Evolutionary conservation across 2,797 vertebrate species (phyloP).

Genomic region (Coluber constrictor): DNA sequence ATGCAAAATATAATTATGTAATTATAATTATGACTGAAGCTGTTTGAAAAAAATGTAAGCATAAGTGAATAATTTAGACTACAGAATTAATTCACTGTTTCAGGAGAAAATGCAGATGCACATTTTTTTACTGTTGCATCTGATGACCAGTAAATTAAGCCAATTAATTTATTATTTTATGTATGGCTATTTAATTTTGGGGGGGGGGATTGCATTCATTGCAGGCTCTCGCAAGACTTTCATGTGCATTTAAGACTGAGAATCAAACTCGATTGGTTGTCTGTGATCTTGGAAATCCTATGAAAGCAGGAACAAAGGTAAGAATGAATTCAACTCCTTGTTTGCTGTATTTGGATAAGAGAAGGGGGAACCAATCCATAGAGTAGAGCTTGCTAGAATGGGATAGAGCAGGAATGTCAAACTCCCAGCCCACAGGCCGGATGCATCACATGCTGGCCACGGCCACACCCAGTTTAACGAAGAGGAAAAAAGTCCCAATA

Average conservation of each 20-base stretch:
- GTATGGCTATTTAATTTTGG: neutral
- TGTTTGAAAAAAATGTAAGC: neutral
- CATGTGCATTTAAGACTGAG: slow-evolving; percentile 92
- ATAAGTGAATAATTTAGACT: neutral
- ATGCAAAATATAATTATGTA: neutral
- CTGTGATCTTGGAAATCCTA: slow-evolving; percentile 96
- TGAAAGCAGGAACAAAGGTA: slow-evolving; percentile 91
- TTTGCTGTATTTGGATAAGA: neutral
- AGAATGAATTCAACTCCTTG: slow-evolving; percentile 18
- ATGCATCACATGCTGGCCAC: too few species aligned
- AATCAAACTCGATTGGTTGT: slow-evolving; percentile 92
- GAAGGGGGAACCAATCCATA: neutral
- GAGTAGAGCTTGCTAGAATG: neutral
- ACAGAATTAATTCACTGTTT: neutral
- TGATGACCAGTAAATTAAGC: neutral
- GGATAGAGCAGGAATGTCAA: neutral
- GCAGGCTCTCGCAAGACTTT: slow-evolving; percentile 80
- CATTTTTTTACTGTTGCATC: neutral
- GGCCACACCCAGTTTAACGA: too few species aligned
- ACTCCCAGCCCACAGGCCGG: too few species aligned
- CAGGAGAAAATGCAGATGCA: neutral
- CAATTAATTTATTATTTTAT: neutral
- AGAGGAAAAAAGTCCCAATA: too few species aligned
- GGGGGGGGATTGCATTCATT: neutral
- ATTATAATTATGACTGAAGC: neutral